These are phyloP conservation scores for Palloptera scutellata DNA, from an alignment of 2,888 invertebrate genomes.

Conservation along the genomic window DNA sequence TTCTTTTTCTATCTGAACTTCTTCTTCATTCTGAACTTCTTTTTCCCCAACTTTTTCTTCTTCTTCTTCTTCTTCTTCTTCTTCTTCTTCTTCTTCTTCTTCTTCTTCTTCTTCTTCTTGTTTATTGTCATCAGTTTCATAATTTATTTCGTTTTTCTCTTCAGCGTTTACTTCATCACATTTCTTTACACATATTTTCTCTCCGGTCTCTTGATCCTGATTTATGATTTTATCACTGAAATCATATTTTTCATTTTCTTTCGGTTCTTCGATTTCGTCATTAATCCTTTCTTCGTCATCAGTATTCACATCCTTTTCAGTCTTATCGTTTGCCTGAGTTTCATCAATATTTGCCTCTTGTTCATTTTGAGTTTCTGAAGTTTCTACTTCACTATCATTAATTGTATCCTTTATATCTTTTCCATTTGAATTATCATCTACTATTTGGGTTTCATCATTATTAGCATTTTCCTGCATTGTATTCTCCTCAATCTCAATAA, in stretches of 20 bases:
- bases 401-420: neutral
- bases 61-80: slow-evolving; percentile 21
- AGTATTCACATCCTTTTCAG: slow-evolving; percentile 39
- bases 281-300: slow-evolving; percentile 6
- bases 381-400: slow-evolving; percentile 10
- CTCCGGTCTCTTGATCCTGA: slow-evolving; percentile 17
- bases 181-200: slow-evolving; percentile 5
- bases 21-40: neutral
- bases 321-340: slow-evolving; percentile 30
- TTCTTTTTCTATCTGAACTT: neutral
- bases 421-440: neutral
- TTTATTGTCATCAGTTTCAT: slow-evolving; percentile 3
- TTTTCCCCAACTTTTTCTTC: neutral
- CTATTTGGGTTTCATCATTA: slow-evolving; percentile 20
- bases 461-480: slow-evolving; percentile 18
- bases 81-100: too few relatives aligned
- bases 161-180: slow-evolving; percentile 18
- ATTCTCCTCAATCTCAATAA: slow-evolving; percentile 21
- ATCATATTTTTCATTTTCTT: slow-evolving; percentile 10
- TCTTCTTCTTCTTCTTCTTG: slow-evolving; percentile 12
- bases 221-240: slow-evolving; percentile 27
- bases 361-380: neutral
- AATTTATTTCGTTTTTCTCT: slow-evolving; percentile 16
- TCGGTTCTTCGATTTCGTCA: slow-evolving; percentile 9
- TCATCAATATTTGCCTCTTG: neutral